A percentile compares a stretch with the other conserved stretches of the same genome.
phyloP scores from a whole-genome alignment of 2,888 invertebrate species.

The Cylindroiulus punctatus region DNA sequence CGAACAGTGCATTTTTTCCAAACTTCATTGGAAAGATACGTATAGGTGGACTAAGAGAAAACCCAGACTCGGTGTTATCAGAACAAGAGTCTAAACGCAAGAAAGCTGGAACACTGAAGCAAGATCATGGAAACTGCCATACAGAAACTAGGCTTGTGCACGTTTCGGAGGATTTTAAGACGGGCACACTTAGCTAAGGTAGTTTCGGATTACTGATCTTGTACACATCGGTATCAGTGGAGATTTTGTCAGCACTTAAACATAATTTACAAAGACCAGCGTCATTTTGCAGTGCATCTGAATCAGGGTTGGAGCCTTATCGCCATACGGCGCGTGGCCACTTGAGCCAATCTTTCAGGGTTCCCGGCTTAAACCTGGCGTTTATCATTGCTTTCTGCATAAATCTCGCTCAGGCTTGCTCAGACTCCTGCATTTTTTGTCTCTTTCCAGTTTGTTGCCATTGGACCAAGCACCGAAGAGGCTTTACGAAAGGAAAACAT shows the following conservation, averaged over 20 bases:
- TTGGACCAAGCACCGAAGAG: conserved; percentile 55
- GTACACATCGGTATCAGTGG: neutral
- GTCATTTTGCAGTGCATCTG: neutral
- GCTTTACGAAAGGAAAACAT: conserved; percentile 30
- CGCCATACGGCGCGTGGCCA: neutral
- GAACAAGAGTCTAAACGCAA: neutral
- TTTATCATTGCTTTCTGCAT: neutral
- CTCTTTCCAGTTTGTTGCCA: conserved; percentile 56
- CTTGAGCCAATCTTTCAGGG: neutral
- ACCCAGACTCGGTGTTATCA: neutral
- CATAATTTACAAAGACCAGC: neutral
- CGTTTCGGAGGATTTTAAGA: neutral
- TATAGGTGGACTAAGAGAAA: neutral
- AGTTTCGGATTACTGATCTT: neutral
- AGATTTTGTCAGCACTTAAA: neutral
- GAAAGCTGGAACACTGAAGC: too few species aligned
- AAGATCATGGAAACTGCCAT: too few species aligned
- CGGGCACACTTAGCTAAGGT: neutral
- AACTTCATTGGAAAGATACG: too few species aligned
- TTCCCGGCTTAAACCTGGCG: neutral
- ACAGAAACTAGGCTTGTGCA: neutral
- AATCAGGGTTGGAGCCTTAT: neutral
- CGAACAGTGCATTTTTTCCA: too few species aligned
- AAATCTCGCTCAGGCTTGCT: neutral
- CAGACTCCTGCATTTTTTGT: neutral